Conservation (phyloP, 2,797 vertebrate genomes). For the Oreortyx pictus region DNA sequence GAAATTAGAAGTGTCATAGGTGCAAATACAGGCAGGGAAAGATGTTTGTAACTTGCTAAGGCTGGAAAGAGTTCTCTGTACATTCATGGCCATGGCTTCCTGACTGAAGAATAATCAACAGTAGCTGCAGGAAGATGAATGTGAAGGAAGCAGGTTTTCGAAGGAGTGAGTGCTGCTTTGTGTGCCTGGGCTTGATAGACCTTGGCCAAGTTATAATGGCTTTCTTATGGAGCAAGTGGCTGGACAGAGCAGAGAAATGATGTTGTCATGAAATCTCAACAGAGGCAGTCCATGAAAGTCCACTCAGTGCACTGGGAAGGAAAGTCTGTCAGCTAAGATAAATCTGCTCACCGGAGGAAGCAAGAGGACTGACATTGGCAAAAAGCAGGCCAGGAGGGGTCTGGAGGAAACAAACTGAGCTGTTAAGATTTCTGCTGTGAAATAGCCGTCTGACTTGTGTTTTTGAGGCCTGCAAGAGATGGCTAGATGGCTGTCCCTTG, state of each 20-base stretch:
- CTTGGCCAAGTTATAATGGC: not conserved
- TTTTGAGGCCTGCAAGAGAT: not conserved
- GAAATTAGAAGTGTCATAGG: not conserved
- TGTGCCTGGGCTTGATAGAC: not conserved
- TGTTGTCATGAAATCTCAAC: not conserved
- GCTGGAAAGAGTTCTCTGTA: not conserved
- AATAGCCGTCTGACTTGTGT: not conserved
- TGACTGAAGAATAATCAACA: not conserved
- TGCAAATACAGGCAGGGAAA: not conserved
- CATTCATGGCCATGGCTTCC: not conserved
- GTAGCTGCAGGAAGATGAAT: not conserved
- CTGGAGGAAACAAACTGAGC: not conserved
- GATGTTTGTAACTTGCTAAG: not conserved
- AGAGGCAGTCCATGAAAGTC: not conserved
- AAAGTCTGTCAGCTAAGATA: not conserved
- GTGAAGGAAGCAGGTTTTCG: not conserved
- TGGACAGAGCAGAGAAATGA: not conserved
- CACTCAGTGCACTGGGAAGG: not conserved
- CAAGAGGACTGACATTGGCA: not conserved
- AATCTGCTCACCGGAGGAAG: not conserved
- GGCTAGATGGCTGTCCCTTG: not conserved
- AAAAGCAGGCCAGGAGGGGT: not conserved
- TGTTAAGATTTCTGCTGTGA: not conserved
- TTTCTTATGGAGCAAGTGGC: not conserved
- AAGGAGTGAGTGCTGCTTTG: fast-evolving